Conservation (phyloP, 2,888 invertebrate species). For the Melanostoma mellinum region DNA sequence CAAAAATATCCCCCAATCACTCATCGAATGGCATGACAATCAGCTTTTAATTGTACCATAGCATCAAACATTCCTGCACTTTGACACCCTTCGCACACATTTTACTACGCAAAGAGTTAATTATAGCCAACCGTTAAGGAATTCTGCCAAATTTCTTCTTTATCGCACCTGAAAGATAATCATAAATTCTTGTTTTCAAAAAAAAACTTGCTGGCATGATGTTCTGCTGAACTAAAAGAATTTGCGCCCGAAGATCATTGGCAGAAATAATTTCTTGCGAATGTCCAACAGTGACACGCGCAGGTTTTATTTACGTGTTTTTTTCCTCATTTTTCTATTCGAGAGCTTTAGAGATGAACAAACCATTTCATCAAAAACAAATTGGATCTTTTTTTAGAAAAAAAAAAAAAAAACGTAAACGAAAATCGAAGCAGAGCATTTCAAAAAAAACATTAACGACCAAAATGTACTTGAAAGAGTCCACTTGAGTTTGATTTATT, state of each 20-base stretch:
- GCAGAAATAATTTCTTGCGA: constrained; percentile 25
- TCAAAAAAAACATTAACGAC: constrained; percentile 18
- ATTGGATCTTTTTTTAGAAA: constrained; percentile 23
- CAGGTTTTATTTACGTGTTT: constrained; percentile 43
- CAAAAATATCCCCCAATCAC: constrained; percentile 5
- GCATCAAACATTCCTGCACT: constrained; percentile 21
- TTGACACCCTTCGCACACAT: background rate
- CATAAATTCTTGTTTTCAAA: constrained; percentile 4
- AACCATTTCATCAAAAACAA: constrained; percentile 35
- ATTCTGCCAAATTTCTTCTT: background rate
- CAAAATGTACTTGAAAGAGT: constrained; percentile 44
- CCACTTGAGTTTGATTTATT: constrained; percentile 39
- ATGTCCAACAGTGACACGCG: constrained; percentile 55
- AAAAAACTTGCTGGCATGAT: constrained; percentile 25
- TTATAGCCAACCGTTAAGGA: background rate
- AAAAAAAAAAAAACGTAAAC: background rate
- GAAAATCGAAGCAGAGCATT: constrained; percentile 28
- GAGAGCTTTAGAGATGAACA: background rate
- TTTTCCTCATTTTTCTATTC: constrained; percentile 5
- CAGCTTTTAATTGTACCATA: background rate
- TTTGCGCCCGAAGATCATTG: constrained; percentile 12
- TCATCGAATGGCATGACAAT: constrained; percentile 6
- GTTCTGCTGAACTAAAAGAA: background rate
- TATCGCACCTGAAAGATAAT: background rate
- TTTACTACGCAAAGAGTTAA: constrained; percentile 1